Evolutionary conservation across 2,113 vertebrate genomes (phyloP).

Genomic region (Ivindomyrus marchei): DNA sequence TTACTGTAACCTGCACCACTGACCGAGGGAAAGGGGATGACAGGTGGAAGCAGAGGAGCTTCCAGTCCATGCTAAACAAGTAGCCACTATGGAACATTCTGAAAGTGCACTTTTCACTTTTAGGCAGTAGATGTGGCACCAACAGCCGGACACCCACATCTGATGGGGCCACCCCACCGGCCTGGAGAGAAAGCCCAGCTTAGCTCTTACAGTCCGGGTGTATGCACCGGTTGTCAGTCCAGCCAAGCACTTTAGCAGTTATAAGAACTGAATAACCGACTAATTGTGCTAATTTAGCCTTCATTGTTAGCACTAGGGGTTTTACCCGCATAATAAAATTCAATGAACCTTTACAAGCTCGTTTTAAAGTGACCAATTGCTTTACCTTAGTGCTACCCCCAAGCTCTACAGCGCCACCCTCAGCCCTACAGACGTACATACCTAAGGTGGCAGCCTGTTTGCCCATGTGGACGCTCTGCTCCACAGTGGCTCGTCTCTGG

Average conservation of each 20-base stretch:
- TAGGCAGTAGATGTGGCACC: not conserved
- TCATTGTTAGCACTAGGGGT: not conserved
- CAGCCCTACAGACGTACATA: constrained; percentile 21
- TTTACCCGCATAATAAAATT: not conserved
- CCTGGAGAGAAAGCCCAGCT: not conserved
- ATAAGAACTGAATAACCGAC: not conserved
- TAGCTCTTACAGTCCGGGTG: not conserved
- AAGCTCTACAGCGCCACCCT: not conserved
- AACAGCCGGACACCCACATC: not conserved
- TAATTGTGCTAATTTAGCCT: not conserved
- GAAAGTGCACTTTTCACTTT: not conserved
- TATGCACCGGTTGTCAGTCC: not conserved
- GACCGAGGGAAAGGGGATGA: not conserved
- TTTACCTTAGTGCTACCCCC: not conserved
- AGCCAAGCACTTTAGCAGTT: not conserved
- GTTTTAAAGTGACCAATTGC: not conserved
- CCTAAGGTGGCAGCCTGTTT: constrained; percentile 60
- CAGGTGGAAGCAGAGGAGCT: not conserved
- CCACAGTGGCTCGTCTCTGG: constrained; percentile 46
- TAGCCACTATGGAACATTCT: not conserved
- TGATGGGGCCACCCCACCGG: not conserved
- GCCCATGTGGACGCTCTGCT: constrained; percentile 51
- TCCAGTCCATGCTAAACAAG: not conserved
- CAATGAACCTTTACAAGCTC: not conserved
- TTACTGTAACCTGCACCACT: not conserved